Percentiles rank a stretch among this genome's conserved stretches.
Conservation (phyloP, 2,113 vertebrate species). For the Poecilia latipinna region DNA sequence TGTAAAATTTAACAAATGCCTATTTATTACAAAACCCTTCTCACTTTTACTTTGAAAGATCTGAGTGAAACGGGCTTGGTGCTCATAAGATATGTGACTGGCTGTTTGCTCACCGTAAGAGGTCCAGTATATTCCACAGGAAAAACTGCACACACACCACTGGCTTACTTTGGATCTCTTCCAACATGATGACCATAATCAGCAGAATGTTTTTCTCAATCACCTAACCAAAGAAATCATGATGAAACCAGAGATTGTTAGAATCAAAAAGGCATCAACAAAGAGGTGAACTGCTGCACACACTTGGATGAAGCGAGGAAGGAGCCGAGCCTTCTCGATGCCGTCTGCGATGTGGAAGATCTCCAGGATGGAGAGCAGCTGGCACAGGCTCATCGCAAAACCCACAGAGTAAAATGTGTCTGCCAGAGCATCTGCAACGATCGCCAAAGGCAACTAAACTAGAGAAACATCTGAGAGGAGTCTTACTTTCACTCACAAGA, state of each 20-base stretch:
- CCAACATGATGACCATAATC: slow-evolving; percentile 88
- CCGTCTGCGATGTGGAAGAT: slow-evolving; percentile 88
- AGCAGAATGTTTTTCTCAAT: slow-evolving; percentile 88
- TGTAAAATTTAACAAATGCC: too few species aligned
- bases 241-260: not conserved
- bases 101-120: slow-evolving; percentile 81
- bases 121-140: slow-evolving; percentile 90
- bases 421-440: slow-evolving; percentile 72
- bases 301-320: slow-evolving; percentile 90
- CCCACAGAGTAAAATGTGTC: slow-evolving; percentile 94
- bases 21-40: too few species aligned
- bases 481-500: too few species aligned
- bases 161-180: slow-evolving; percentile 90
- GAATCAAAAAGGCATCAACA: not conserved
- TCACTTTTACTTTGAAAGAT: too few species aligned
- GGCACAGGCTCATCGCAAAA: slow-evolving; percentile 90
- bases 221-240: slow-evolving; percentile 77
- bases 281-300: slow-evolving; percentile 8
- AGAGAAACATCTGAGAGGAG: not conserved
- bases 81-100: not conserved
- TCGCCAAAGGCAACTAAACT: not conserved
- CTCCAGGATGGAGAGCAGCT: slow-evolving; percentile 88
- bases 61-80: too few species aligned
- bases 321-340: slow-evolving; percentile 83
- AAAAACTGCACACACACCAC: slow-evolving; percentile 89